A percentile compares a stretch with the other conserved stretches of the same genome.
phyloP scores from a whole-genome alignment of 1,140 invertebrate species.

The Aphelinus certus region DNA sequence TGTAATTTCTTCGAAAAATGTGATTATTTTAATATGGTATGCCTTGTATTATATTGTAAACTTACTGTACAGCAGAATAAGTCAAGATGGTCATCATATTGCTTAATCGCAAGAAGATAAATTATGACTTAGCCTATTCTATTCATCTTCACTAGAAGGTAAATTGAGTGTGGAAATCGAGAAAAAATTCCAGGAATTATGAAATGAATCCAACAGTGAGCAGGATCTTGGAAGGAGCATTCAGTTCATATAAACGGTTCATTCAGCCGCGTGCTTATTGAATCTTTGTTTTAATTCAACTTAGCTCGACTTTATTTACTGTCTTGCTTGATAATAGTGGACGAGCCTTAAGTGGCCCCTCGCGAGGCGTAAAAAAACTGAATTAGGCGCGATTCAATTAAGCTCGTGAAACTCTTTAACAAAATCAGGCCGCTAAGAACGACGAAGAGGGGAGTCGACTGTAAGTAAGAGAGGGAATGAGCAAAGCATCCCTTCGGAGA shows the following conservation, averaged over 20 bases:
- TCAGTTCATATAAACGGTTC: background rate
- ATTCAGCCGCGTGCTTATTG: background rate
- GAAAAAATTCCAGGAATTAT: too few species aligned
- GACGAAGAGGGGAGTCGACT: background rate
- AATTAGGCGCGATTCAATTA: slow-evolving; percentile 40
- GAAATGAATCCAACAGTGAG: too few species aligned
- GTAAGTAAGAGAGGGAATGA: background rate
- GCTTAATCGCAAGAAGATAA: too few species aligned
- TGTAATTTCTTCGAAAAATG: too few species aligned
- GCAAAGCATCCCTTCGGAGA: background rate
- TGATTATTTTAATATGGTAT: too few species aligned
- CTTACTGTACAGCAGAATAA: too few species aligned
- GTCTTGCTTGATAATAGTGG: slow-evolving; percentile 25
- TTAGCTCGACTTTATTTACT: slow-evolving; percentile 29
- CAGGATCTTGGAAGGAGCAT: too few species aligned
- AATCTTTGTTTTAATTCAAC: slow-evolving; percentile 29
- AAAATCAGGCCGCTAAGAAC: slow-evolving; percentile 21
- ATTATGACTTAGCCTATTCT: too few species aligned
- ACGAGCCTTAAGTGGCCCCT: slow-evolving; percentile 22
- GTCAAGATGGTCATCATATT: too few species aligned
- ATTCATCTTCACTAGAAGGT: too few species aligned
- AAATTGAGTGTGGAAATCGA: too few species aligned
- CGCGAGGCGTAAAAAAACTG: slow-evolving; percentile 26
- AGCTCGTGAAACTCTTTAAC: slow-evolving; percentile 37
- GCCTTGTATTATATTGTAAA: too few species aligned